phyloP scores from a whole-genome alignment of 2,797 vertebrate genomes.

The Rachycentron canadum region DNA sequence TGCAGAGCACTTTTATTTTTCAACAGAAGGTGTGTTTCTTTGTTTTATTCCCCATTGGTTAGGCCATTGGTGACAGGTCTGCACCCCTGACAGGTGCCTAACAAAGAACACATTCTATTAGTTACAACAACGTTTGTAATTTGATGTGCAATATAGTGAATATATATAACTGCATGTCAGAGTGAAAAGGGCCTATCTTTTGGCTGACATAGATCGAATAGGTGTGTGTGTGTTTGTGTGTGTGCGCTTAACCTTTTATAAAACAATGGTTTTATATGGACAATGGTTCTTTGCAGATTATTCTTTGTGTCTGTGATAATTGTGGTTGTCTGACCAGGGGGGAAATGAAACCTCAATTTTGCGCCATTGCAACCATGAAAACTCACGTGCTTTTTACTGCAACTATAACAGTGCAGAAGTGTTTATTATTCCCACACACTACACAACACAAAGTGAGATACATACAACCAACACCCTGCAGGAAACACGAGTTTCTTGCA shows the following conservation, averaged over 20 bases:
- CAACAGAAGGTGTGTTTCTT: no score
- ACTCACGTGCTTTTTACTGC: not conserved
- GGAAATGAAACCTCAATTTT: not conserved
- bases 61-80: no score
- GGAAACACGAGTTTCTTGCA: not conserved
- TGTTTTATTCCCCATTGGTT: no score
- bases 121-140: not conserved
- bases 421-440: conserved; percentile 24
- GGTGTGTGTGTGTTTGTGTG: not conserved
- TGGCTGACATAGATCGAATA: not conserved
- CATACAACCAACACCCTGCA: not conserved
- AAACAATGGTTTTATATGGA: no score
- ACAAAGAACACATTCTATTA: not conserved
- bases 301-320: not conserved
- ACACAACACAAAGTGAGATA: conserved; percentile 2
- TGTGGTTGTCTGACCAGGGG: no score
- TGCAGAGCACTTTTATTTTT: no score
- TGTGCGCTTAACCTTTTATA: no score
- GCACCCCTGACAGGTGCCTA: not conserved
- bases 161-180: not conserved
- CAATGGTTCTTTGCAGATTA: no score
- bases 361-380: not conserved
- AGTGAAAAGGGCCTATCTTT: not conserved
- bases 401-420: conserved; percentile 7
- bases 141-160: not conserved